Percentiles rank a stretch among this genome's conserved stretches.
These are phyloP conservation scores for Plebejus melissa DNA, from an alignment of 2,888 invertebrate species.

Conservation along the genomic window DNA sequence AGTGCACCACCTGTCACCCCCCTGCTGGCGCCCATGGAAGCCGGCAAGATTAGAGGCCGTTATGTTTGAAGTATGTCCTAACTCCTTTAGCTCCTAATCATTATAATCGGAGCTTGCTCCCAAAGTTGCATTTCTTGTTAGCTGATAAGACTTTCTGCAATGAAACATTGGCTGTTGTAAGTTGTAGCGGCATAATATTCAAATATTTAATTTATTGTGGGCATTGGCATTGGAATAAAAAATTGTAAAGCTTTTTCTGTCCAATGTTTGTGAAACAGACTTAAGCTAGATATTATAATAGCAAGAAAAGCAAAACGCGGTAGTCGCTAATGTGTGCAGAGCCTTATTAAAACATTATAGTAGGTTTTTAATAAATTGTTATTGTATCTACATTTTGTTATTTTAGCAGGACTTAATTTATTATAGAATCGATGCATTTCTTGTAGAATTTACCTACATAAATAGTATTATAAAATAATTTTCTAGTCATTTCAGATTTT, in stretches of 20 bases:
- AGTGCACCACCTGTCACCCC: too few relatives aligned
- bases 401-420: constrained; percentile 1
- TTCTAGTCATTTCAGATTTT: constrained; percentile 74
- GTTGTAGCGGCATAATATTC: not conserved
- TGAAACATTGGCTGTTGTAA: not conserved
- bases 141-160: not conserved
- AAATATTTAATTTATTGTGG: not conserved
- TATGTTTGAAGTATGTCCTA: too few relatives aligned
- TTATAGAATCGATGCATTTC: not conserved
- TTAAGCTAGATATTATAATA: not conserved
- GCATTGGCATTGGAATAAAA: too few relatives aligned
- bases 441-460: constrained; percentile 14
- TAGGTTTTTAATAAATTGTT: not conserved
- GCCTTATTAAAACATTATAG: not conserved
- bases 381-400: not conserved
- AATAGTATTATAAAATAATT: constrained; percentile 40
- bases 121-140: not conserved
- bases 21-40: too few relatives aligned
- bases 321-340: constrained; percentile 5
- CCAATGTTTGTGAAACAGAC: not conserved
- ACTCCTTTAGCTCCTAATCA: not conserved
- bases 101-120: not conserved
- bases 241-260: not conserved
- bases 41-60: too few relatives aligned
- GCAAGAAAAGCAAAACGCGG: not conserved